A percentile compares a stretch with the other conserved stretches of the same genome.
Conservation (phyloP, 2,888 invertebrate genomes). For the Helobdella robusta region DNA sequence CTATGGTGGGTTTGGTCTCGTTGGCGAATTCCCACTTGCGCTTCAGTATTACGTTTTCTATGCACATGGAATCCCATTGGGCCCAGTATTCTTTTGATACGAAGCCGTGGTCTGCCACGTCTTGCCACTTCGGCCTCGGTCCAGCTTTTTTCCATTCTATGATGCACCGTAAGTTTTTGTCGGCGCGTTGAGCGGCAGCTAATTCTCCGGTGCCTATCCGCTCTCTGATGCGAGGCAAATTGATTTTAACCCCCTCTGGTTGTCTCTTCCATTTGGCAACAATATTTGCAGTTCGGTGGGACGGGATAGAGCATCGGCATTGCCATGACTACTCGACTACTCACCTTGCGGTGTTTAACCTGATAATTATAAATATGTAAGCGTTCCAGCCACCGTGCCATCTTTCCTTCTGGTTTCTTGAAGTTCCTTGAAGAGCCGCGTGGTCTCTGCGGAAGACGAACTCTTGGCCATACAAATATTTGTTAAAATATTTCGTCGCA, state of each 20-base stretch:
- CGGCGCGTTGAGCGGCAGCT: neutral
- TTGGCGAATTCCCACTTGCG: neutral
- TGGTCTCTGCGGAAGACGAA: constrained; percentile 33
- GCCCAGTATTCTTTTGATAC: neutral
- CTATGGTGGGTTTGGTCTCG: neutral
- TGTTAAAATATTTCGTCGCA: constrained; percentile 29
- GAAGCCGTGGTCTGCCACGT: neutral
- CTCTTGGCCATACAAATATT: constrained; percentile 32
- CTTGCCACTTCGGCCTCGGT: neutral
- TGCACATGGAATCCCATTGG: neutral
- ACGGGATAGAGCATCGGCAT: constrained; percentile 33
- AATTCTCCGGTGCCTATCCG: neutral
- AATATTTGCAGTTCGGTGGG: too few species aligned
- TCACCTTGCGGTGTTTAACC: constrained; percentile 30
- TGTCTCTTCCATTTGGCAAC: too few species aligned
- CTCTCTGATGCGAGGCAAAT: too few species aligned
- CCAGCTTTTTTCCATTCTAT: neutral
- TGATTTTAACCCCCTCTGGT: neutral
- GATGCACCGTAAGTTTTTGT: neutral
- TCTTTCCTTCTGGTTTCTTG: constrained; percentile 25
- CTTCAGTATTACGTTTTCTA: neutral
- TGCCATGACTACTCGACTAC: constrained; percentile 30
- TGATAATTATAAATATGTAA: constrained; percentile 26
- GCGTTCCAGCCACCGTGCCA: constrained; percentile 30
- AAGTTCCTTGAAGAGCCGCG: constrained; percentile 31